Conservation (phyloP, 2,888 invertebrate genomes). For the Pandemis cinnamomeana region DNA sequence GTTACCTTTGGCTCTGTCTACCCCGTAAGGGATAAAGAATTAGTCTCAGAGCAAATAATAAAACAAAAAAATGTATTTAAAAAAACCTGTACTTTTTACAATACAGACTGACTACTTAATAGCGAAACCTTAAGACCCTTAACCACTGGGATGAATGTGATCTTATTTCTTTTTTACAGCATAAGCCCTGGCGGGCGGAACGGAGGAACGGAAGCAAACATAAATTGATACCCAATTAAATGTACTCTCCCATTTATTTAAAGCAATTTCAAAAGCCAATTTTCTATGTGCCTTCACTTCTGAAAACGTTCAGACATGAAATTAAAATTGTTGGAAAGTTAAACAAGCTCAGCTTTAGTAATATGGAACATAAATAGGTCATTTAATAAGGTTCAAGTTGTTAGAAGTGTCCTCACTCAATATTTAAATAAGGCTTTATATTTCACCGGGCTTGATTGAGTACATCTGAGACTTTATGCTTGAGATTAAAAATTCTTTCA, state of each 20-base stretch:
- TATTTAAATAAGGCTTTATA: too few relatives aligned
- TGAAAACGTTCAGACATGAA: constrained; percentile 7
- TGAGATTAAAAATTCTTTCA: background rate
- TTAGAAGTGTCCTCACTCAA: background rate
- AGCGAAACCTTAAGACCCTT: too few relatives aligned
- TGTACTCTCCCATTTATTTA: constrained; percentile 2
- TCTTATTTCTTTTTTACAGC: background rate
- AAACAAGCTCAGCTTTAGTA: background rate
- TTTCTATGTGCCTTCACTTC: background rate
- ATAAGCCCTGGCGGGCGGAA: background rate
- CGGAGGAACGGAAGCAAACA: background rate
- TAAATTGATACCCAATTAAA: constrained; percentile 9
- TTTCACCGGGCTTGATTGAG: background rate
- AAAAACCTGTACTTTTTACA: too few relatives aligned
- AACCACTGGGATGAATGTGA: background rate
- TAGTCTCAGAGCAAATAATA: too few relatives aligned
- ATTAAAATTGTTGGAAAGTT: constrained; percentile 12
- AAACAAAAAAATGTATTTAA: too few relatives aligned
- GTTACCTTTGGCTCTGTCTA: too few relatives aligned
- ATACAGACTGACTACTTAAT: too few relatives aligned
- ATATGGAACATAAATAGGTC: background rate
- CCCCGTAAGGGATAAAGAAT: too few relatives aligned
- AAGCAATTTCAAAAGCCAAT: constrained; percentile 7
- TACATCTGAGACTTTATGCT: background rate
- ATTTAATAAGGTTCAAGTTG: background rate